Conservation (phyloP, 1,140 invertebrate genomes). For the Microplitis mediator region DNA sequence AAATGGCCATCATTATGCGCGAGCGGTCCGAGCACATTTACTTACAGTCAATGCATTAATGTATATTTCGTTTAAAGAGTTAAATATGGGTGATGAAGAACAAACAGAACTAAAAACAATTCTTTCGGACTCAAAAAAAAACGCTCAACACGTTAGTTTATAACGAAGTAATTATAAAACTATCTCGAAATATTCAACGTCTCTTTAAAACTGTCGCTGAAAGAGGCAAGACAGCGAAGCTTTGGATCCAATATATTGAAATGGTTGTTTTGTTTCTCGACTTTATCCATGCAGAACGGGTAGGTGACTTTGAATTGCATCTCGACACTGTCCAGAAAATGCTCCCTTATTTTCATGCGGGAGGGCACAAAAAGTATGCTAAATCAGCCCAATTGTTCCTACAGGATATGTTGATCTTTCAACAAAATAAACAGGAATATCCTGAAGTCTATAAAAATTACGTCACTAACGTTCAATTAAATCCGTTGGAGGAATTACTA, state of each 20-base stretch:
- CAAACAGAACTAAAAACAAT: background rate
- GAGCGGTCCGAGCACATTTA: conserved; percentile 43
- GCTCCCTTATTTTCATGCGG: too few species aligned
- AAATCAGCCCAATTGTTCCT: too few species aligned
- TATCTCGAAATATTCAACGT: too few species aligned
- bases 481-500: too few species aligned
- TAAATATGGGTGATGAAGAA: conserved; percentile 19
- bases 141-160: background rate
- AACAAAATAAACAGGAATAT: too few species aligned
- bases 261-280: background rate
- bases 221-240: conserved; percentile 7
- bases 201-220: background rate
- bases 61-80: conserved; percentile 38
- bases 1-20: conserved; percentile 46
- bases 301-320: too few species aligned
- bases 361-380: too few species aligned
- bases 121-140: background rate
- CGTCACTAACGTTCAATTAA: too few species aligned
- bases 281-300: background rate
- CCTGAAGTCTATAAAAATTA: too few species aligned
- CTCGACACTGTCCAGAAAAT: too few species aligned
- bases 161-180: too few species aligned
- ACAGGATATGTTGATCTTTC: too few species aligned
- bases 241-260: conserved; percentile 33
- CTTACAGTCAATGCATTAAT: conserved; percentile 32